These are phyloP conservation scores for Artemia franciscana DNA, from an alignment of 1,140 invertebrate genomes.

Conservation along the genomic window DNA sequence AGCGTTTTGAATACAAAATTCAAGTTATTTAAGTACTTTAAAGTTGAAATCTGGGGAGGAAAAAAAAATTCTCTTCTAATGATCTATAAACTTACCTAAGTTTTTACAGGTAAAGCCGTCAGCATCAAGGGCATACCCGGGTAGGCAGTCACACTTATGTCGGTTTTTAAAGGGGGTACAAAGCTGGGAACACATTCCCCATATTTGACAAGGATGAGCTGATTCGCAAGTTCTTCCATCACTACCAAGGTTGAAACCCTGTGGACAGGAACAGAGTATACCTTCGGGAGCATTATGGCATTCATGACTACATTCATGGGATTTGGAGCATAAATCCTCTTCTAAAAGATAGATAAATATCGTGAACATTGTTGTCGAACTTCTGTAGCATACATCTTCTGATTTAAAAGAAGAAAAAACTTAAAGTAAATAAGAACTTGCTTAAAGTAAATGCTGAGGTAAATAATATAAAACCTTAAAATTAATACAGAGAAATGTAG, in stretches of 20 bases:
- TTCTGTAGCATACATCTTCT: too few relatives aligned
- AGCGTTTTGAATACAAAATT: not conserved
- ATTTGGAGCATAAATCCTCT: conserved; percentile 26
- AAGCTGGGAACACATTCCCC: conserved; percentile 58
- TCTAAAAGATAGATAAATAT: conserved; percentile 21
- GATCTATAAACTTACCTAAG: conserved; percentile 32
- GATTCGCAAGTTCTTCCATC: conserved; percentile 36
- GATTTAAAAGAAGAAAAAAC: too few relatives aligned
- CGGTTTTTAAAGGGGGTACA: conserved; percentile 24
- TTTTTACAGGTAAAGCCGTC: conserved; percentile 67
- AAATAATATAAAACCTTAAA: too few relatives aligned
- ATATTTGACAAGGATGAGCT: conserved; percentile 40
- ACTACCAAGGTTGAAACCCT: conserved; percentile 28
- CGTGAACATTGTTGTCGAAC: too few relatives aligned
- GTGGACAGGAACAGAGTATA: conserved; percentile 38
- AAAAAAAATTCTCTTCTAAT: too few relatives aligned
- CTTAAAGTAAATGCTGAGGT: too few relatives aligned
- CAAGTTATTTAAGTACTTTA: too few relatives aligned
- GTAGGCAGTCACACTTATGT: conserved; percentile 43
- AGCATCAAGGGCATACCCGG: conserved; percentile 37
- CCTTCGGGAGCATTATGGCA: conserved; percentile 47
- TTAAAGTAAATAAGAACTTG: too few relatives aligned
- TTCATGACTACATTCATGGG: conserved; percentile 34
- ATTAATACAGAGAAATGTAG: too few relatives aligned
- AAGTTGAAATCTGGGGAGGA: too few relatives aligned